These are phyloP conservation scores for Sinocyclocheilus anshuiensis DNA, from an alignment of 2,113 vertebrate species.

Conservation along the genomic window DNA sequence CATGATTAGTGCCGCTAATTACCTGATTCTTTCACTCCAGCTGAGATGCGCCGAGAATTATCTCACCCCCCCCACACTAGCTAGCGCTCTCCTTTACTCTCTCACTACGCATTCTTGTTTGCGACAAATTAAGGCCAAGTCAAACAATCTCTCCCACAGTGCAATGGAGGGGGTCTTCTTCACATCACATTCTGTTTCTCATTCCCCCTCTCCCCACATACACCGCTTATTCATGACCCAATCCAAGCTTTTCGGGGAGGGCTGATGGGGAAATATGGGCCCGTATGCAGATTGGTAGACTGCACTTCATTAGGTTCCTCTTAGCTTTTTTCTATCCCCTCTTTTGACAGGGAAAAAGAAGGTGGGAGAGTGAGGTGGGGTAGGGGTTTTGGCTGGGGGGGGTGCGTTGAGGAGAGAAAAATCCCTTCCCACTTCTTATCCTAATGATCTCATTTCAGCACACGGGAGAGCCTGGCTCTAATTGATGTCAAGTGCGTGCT, in stretches of 20 bases:
- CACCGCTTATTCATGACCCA: conserved; percentile 64
- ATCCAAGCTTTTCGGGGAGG: conserved; percentile 78
- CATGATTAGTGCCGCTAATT: conserved; percentile 90
- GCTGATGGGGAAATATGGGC: conserved; percentile 75
- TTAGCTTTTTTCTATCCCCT: conserved; percentile 25
- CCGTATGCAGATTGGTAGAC: conserved; percentile 81
- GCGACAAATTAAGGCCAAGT: conserved; percentile 66
- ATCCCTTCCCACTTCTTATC: conserved; percentile 83
- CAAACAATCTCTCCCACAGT: conserved; percentile 57
- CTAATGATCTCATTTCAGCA: conserved; percentile 94
- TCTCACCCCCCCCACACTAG: conserved; percentile 30
- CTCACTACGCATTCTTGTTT: conserved; percentile 55
- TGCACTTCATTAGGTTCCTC: conserved; percentile 84
- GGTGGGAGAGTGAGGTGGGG: conserved; percentile 52
- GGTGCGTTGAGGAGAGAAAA: conserved; percentile 36
- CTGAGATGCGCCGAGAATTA: conserved; percentile 69
- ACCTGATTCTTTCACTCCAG: conserved; percentile 84
- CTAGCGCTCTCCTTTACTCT: conserved; percentile 4
- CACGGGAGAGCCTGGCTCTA: conserved; percentile 87
- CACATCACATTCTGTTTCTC: conserved; percentile 2
- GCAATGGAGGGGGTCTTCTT: conserved; percentile 42
- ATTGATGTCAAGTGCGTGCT: conserved; percentile 99
- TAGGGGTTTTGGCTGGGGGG: conserved; percentile 2
- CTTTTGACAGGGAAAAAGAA: conserved; percentile 48
- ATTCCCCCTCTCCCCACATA: background rate